Conservation (phyloP, 2,113 vertebrate species). For the Natator depressus region DNA sequence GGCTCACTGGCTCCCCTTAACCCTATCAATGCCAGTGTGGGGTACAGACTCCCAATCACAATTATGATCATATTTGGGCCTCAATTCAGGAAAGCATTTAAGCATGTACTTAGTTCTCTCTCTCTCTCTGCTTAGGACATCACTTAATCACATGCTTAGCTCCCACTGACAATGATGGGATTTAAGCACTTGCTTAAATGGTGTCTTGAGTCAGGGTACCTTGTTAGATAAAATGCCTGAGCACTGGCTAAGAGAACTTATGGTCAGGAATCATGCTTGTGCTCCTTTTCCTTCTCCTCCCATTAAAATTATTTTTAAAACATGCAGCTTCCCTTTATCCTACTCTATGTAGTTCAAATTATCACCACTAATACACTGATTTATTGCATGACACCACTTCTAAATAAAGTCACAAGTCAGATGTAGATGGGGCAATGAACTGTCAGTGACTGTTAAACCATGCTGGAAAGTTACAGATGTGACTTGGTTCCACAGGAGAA, state of each 20-base stretch:
- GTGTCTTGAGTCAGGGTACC: fast-evolving
- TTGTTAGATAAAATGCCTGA: neutral
- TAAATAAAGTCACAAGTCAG: neutral
- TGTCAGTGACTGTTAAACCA: neutral
- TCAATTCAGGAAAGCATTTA: neutral
- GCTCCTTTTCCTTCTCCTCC: neutral
- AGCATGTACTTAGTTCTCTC: neutral
- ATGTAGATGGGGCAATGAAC: neutral
- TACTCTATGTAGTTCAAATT: neutral
- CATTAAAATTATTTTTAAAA: neutral
- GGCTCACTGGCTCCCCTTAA: neutral
- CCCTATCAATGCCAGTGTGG: neutral
- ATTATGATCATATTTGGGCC: neutral
- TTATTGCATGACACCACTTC: neutral
- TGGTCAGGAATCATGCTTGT: neutral
- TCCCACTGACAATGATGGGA: neutral
- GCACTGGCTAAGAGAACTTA: neutral
- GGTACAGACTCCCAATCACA: neutral
- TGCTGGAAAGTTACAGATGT: neutral
- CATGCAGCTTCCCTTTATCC: neutral
- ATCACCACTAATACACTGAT: neutral
- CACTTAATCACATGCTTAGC: neutral
- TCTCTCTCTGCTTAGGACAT: neutral
- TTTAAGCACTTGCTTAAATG: neutral
- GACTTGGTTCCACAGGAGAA: neutral